Evolutionary conservation across 2,113 vertebrate genomes (phyloP), one percentile per base, ranked within the genome.

Genomic region (Embiotoca jacksoni): DNA sequence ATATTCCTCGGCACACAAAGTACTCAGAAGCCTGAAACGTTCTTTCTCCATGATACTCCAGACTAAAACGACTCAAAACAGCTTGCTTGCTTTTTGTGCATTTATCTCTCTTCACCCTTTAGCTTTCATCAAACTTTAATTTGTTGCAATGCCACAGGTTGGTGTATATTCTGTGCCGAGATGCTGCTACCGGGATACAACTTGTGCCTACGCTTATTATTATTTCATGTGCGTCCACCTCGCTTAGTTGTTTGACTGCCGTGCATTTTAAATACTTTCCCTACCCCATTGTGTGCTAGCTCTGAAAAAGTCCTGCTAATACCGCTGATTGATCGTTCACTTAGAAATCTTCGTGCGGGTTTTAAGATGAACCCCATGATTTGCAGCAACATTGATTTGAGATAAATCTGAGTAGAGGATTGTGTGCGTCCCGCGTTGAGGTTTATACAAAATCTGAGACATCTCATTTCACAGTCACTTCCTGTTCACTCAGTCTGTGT

Each of bases 311-410:
- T 57, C 62, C 37, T 39, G 32, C 47, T 77, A 67, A 77, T 75
- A 49, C 73, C 44, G 65, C 56, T 55, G 54, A 88, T 76, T 83
- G 76, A 86, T 83, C 57, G 35, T 57, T 78, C 60, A 83, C 39
- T 83, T 74, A 74, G 53, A 76, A 49, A 64, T 73, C 58, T 71
- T 80, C 39, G 58, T n/a, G 57, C 69, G 16, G 57, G 67, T 71
- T 66, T 86, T 86, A 63, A 86, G 66, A 82, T 84, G 10, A 84
- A 74, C 60, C 31, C 81, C 52, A 57, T 68, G 63, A 83, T 73
- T 71, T 79, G 79, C 59, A 2, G 7, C 7, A 7, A 3, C 71
- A 81, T 87, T 33, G 64, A 90, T 84, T 80, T 39, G 59, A 70
- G 63, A 75, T 78, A 44, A 83, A 81, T 83, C 71, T 63, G 44